phyloP scores from a whole-genome alignment of 2,113 vertebrate species.

The Nothobranchius kuhntae region DNA sequence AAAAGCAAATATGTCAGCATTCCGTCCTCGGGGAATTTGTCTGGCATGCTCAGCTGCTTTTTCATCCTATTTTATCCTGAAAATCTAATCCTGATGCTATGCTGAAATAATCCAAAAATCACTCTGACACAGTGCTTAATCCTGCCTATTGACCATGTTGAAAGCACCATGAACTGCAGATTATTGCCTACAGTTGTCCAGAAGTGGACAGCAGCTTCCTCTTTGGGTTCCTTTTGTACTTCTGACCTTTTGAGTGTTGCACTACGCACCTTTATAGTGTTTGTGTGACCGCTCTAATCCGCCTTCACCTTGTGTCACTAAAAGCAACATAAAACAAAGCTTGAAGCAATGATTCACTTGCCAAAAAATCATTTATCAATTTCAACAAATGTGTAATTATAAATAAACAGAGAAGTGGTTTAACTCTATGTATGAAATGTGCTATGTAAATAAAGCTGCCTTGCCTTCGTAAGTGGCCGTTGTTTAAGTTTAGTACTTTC shows the following conservation, averaged over 20 bases:
- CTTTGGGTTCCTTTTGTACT: not conserved
- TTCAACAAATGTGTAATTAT: not conserved
- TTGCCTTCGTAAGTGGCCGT: not conserved
- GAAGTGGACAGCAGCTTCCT: no score
- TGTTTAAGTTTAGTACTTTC: not conserved
- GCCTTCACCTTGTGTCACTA: not conserved
- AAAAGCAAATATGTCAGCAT: constrained; percentile 28
- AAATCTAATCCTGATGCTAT: constrained; percentile 59
- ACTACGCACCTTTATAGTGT: not conserved
- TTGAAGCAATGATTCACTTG: not conserved
- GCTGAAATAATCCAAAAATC: constrained; percentile 63
- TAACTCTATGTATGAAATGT: no score
- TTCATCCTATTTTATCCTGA: constrained; percentile 50
- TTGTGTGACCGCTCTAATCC: not conserved
- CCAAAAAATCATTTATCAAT: not conserved
- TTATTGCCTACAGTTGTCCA: constrained; percentile 8
- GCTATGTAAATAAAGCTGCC: no score
- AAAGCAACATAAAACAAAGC: not conserved
- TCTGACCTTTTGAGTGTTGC: not conserved
- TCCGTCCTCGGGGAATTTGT: constrained; percentile 33
- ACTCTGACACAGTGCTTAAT: constrained; percentile 32
- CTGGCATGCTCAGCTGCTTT: constrained; percentile 2
- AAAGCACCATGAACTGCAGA: constrained; percentile 23
- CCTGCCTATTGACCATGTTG: constrained; percentile 27
- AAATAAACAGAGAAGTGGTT: not conserved